These are phyloP conservation scores for Salvelinus namaycush DNA, from an alignment of 2,113 vertebrate species.

Conservation along the genomic window DNA sequence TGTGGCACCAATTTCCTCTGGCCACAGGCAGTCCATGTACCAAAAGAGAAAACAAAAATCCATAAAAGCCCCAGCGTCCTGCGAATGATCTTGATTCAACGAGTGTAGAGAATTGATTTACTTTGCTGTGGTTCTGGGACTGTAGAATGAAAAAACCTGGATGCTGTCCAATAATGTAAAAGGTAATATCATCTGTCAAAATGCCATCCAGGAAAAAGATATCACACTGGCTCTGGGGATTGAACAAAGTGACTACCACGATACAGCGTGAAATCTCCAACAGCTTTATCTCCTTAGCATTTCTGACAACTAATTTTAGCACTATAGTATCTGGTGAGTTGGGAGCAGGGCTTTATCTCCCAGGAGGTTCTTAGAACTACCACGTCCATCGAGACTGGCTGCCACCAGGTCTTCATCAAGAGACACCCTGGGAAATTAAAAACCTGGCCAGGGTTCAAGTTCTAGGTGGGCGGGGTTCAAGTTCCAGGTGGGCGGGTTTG, in stretches of 20 bases:
- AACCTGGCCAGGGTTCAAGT: too few relatives aligned
- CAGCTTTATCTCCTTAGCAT: slow-evolving; percentile 50
- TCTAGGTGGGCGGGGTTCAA: too few relatives aligned
- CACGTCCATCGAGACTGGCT: slow-evolving; percentile 17
- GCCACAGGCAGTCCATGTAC: not conserved
- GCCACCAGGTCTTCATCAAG: slow-evolving; percentile 59
- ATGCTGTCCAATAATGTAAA: not conserved
- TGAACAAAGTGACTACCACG: slow-evolving; percentile 48
- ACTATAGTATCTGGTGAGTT: slow-evolving; percentile 45
- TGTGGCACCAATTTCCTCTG: slow-evolving; percentile 22
- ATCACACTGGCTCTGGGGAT: not conserved
- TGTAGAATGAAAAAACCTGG: slow-evolving; percentile 1
- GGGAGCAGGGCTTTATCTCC: slow-evolving; percentile 48
- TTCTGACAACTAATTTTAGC: slow-evolving; percentile 67
- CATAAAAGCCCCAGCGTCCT: not conserved
- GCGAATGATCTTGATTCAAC: slow-evolving; percentile 1
- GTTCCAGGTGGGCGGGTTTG: too few relatives aligned
- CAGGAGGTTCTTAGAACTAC: slow-evolving; percentile 35
- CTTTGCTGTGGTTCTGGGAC: not conserved
- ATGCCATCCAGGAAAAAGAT: slow-evolving; percentile 8
- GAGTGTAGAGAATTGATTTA: slow-evolving; percentile 21
- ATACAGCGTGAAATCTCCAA: slow-evolving; percentile 53
- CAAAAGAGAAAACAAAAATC: not conserved
- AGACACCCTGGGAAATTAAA: slow-evolving; percentile 29
- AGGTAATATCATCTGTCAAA: not conserved